Conservation (phyloP, 2,797 vertebrate genomes). For the Diceros bicornis region DNA sequence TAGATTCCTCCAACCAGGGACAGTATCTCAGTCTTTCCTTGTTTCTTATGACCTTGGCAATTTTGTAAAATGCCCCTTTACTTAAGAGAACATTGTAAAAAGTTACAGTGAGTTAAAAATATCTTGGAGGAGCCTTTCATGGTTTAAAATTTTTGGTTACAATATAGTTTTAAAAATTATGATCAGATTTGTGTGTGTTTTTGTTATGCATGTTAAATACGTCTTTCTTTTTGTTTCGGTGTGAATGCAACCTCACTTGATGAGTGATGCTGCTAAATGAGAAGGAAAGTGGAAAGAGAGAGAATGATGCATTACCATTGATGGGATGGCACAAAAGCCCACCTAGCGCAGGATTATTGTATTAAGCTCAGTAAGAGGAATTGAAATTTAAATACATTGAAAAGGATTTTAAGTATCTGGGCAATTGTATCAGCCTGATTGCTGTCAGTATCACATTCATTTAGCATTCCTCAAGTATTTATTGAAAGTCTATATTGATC, state of each 20-base stretch:
- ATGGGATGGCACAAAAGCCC: rapidly evolving
- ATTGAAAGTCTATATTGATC: not conserved
- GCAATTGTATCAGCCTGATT: not conserved
- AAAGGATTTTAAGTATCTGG: not conserved
- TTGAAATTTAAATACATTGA: not conserved
- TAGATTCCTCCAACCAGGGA: not conserved
- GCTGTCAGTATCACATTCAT: not conserved
- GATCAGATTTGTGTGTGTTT: not conserved
- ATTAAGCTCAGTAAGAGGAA: not conserved
- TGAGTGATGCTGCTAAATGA: rapidly evolving
- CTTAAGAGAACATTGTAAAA: not conserved
- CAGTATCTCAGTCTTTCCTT: not conserved
- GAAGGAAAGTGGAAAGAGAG: not conserved
- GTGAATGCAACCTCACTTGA: rapidly evolving
- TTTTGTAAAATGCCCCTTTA: not conserved
- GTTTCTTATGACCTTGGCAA: not conserved
- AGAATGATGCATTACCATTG: rapidly evolving
- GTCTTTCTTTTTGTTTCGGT: not conserved
- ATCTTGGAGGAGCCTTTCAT: not conserved
- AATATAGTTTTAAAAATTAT: not conserved
- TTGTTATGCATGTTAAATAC: not conserved
- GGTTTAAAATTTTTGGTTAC: not conserved
- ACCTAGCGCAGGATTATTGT: rapidly evolving
- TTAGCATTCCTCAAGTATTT: not conserved
- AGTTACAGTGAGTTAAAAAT: not conserved